Conservation (phyloP, 2,888 invertebrate species). For the Vesta saturnalis region DNA sequence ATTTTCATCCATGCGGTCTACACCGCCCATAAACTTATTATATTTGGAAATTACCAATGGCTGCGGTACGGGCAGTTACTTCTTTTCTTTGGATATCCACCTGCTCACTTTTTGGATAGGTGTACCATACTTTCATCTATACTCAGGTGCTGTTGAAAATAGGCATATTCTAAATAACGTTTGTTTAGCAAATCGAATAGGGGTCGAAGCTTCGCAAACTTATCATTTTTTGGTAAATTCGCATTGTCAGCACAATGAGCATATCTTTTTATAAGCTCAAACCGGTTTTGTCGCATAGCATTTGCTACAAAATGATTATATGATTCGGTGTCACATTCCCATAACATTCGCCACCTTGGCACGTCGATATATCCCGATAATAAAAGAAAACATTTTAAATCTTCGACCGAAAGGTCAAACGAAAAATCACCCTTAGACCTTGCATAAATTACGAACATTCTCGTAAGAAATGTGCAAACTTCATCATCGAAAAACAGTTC, state of each 20-base stretch:
- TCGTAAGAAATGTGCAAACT: no score
- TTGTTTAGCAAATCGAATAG: slow-evolving; percentile 32
- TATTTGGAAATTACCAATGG: slow-evolving; percentile 41
- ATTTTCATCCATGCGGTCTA: slow-evolving; percentile 46
- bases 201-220: slow-evolving; percentile 38
- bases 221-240: slow-evolving; percentile 24
- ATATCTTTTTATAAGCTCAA: slow-evolving; percentile 21
- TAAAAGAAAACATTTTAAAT: background rate
- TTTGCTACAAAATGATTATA: slow-evolving; percentile 23
- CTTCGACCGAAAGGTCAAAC: slow-evolving; percentile 1
- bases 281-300: slow-evolving; percentile 25
- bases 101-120: slow-evolving; percentile 21
- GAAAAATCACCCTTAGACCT: slow-evolving; percentile 7
- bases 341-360: slow-evolving; percentile 12
- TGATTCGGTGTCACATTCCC: slow-evolving; percentile 20
- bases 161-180: slow-evolving; percentile 29
- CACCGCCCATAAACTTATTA: slow-evolving; percentile 46
- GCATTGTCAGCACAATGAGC: slow-evolving; percentile 1
- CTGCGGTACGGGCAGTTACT: slow-evolving; percentile 36
- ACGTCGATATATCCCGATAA: background rate
- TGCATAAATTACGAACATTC: background rate
- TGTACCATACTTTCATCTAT: slow-evolving; percentile 40
- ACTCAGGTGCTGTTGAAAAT: slow-evolving; percentile 19
- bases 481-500: no score
- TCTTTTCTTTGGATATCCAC: slow-evolving; percentile 40